phyloP scores from a whole-genome alignment of 2,797 vertebrate genomes.

The Parauchenoglanis punctatus region DNA sequence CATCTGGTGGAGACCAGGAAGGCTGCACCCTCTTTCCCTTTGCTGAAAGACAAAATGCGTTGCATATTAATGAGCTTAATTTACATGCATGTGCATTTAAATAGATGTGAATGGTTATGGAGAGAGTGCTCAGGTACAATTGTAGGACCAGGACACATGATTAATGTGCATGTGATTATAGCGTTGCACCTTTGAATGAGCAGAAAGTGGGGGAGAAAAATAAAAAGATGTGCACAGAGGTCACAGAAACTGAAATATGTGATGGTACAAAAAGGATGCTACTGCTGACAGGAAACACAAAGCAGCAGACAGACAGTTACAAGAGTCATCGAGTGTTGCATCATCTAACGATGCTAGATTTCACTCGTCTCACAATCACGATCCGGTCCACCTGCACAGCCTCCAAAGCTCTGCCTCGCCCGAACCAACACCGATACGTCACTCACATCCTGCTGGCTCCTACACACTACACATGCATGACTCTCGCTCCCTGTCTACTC shows the following conservation, averaged over 20 bases:
- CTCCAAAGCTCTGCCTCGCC: not conserved
- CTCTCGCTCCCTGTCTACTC: constrained; percentile 56
- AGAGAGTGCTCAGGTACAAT: not conserved
- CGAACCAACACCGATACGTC: not conserved
- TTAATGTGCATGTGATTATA: not conserved
- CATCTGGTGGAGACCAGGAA: constrained; percentile 81
- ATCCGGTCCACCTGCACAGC: not conserved
- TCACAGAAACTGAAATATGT: not conserved
- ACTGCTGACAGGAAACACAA: constrained; percentile 24
- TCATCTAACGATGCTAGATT: not conserved
- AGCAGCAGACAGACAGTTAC: not conserved
- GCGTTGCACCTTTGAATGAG: too few species aligned
- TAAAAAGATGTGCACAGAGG: not conserved
- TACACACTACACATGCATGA: constrained; percentile 44
- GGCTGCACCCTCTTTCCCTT: constrained; percentile 86
- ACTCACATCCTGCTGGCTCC: not conserved
- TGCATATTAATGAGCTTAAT: not conserved
- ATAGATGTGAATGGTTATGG: not conserved
- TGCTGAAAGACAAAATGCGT: constrained; percentile 68
- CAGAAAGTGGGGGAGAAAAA: not conserved
- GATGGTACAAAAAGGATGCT: not conserved
- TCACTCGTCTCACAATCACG: not conserved
- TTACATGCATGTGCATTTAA: not conserved
- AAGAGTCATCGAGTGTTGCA: not conserved
- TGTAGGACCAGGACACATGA: not conserved